These are phyloP conservation scores for Napeogenes inachia DNA, from an alignment of 2,888 invertebrate genomes.

Conservation along the genomic window DNA sequence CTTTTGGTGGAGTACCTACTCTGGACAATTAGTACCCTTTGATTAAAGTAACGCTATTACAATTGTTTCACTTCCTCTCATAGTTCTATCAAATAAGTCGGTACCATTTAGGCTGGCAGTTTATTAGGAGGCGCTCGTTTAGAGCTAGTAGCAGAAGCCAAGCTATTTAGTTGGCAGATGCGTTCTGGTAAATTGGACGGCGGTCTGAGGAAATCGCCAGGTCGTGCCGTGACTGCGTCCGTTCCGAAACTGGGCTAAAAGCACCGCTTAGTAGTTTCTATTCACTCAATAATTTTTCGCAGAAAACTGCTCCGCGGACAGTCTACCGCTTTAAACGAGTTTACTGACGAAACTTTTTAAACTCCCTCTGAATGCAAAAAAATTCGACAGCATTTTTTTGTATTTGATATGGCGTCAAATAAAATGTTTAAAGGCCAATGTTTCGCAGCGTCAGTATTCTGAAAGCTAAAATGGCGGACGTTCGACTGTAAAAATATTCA, in stretches of 20 bases:
- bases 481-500: constrained; percentile 53
- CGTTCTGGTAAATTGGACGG: constrained; percentile 57
- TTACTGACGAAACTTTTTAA: constrained; percentile 42
- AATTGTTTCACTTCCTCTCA: constrained; percentile 31
- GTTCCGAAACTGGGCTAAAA: constrained; percentile 60
- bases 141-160: constrained; percentile 35
- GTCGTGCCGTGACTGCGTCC: constrained; percentile 57
- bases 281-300: constrained; percentile 56
- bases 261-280: constrained; percentile 47
- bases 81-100: constrained; percentile 20
- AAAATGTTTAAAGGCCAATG: constrained; percentile 34
- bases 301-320: constrained; percentile 47
- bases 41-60: constrained; percentile 41
- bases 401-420: constrained; percentile 16
- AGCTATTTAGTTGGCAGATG: constrained; percentile 56
- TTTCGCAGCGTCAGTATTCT: constrained; percentile 40
- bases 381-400: constrained; percentile 26
- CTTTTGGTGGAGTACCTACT: constrained; percentile 53
- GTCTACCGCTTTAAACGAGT: constrained; percentile 47
- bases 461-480: constrained; percentile 29
- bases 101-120: constrained; percentile 21
- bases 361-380: constrained; percentile 33
- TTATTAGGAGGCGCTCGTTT: constrained; percentile 26
- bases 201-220: constrained; percentile 55
- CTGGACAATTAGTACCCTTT: constrained; percentile 61